Evolutionary conservation across 2,888 invertebrate species (phyloP).

Genomic region (Synergus japonicus): DNA sequence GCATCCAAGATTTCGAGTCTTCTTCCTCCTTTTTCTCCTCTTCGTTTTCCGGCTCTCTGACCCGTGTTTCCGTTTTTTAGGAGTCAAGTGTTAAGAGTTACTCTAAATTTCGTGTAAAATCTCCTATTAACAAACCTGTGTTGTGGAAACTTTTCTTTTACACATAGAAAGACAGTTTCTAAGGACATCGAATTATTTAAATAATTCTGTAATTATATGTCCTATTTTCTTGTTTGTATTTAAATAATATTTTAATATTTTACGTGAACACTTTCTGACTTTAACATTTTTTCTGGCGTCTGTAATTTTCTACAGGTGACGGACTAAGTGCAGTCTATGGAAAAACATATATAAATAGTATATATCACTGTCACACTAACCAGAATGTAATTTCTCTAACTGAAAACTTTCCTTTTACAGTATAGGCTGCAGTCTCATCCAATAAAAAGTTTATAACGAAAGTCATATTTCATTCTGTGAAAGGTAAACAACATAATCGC

Average conservation of each 20-base stretch:
- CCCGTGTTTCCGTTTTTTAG: background rate
- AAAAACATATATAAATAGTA: background rate
- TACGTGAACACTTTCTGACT: too few species aligned
- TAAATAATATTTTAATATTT: too few species aligned
- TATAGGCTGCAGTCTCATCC: background rate
- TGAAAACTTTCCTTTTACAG: background rate
- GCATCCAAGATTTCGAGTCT: constrained; percentile 60
- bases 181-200: too few species aligned
- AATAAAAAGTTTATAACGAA: background rate
- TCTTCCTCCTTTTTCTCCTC: constrained; percentile 39
- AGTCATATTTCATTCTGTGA: background rate
- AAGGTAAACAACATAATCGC: constrained; percentile 3
- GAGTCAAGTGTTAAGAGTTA: background rate
- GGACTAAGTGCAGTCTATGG: background rate
- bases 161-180: background rate
- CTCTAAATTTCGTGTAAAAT: background rate
- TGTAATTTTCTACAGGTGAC: background rate
- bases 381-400: background rate
- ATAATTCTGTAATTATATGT: too few species aligned
- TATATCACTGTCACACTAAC: background rate
- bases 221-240: too few species aligned
- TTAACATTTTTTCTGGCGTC: too few species aligned
- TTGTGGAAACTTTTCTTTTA: background rate
- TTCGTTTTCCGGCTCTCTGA: background rate
- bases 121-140: background rate